Base-by-base conservation (phyloP, 2,113 vertebrate species). In the Athene cunicularia region DNA sequence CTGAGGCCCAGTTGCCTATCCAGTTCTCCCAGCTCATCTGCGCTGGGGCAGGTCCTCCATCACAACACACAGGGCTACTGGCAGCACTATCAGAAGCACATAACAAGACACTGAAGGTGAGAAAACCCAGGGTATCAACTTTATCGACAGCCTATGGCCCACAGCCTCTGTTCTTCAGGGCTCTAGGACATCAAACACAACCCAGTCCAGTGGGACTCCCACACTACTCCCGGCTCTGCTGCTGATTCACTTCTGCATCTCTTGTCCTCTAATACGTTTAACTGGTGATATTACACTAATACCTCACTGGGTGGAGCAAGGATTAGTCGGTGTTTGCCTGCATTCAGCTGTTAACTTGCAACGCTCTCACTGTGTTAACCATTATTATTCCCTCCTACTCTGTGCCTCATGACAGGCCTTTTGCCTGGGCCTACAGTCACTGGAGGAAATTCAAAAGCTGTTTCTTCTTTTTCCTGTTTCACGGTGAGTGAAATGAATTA, bases 401-500 rank as follows among this genome's bases (percentile, higher is more conserved):
- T 6, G 16, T 9, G 75, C 56, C 76, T 91, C 52, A 37, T 28
- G 43, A 71, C 49, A 86, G 39, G 59, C 3, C 66, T 26, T 83
- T 45, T 49, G 76, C 76, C 80, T 12, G 50, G 37, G 27, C 28
- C 68, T 66, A 47, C 4, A 63, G 64, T 39, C 77, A 18, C 66
- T 15, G 35, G 10, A 33, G 23, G 55, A 59, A 80, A 86, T 67
- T 80, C 50, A 26, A 58, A 92, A 88, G n/a, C 67, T 37, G 52
- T 47, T 71, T 86, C 67, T 41, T 90, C 90, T 83, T 92, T 82
- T 80, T 86, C 59, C 80, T 96, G 76, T 72, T 82, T 37, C 67
- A 60, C 55, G 59, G 76, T 5, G 9, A 66, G 32, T 9, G 35
- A 58, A 68, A 49, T 64, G 35, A 47, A 75, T 68, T 87, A 73